Percentiles rank a stretch among this genome's conserved stretches.
These are phyloP conservation scores for Hycleus cichorii DNA, from an alignment of 1,140 invertebrate genomes.

Conservation along the genomic window DNA sequence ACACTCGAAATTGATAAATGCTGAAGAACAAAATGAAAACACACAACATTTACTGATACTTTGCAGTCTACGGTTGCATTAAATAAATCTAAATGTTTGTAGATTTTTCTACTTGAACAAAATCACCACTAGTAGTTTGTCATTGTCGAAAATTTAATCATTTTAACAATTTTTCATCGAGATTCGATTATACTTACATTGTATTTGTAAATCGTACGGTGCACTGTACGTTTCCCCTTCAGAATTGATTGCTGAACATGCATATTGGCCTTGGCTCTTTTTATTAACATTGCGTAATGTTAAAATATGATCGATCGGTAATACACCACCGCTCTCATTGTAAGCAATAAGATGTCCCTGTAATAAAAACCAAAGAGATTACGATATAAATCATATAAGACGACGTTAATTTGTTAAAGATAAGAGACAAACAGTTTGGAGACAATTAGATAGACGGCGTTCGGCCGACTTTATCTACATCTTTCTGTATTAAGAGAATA, in stretches of 20 bases:
- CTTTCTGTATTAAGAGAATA: too few species aligned
- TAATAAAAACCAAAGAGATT: background rate
- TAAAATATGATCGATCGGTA: conserved; percentile 47
- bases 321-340: conserved; percentile 48
- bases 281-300: conserved; percentile 42
- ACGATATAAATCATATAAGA: conserved; percentile 4
- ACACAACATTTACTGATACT: background rate
- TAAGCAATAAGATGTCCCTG: conserved; percentile 18
- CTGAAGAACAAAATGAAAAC: conserved; percentile 5
- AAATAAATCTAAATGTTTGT: too few species aligned
- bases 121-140: too few species aligned
- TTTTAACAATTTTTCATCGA: too few species aligned
- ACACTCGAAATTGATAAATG: conserved; percentile 5
- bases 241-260: conserved; percentile 58
- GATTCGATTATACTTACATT: conserved; percentile 51
- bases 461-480: conserved; percentile 7
- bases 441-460: conserved; percentile 1
- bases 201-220: conserved; percentile 52
- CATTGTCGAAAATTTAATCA: too few species aligned
- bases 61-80: too few species aligned
- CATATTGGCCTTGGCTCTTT: conserved; percentile 50
- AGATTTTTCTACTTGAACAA: too few species aligned
- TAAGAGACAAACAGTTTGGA: conserved; percentile 8
- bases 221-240: conserved; percentile 60
- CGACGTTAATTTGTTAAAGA: conserved; percentile 8